These are phyloP conservation scores for Varanus komodoensis DNA, from an alignment of 2,113 vertebrate genomes.

Conservation along the genomic window DNA sequence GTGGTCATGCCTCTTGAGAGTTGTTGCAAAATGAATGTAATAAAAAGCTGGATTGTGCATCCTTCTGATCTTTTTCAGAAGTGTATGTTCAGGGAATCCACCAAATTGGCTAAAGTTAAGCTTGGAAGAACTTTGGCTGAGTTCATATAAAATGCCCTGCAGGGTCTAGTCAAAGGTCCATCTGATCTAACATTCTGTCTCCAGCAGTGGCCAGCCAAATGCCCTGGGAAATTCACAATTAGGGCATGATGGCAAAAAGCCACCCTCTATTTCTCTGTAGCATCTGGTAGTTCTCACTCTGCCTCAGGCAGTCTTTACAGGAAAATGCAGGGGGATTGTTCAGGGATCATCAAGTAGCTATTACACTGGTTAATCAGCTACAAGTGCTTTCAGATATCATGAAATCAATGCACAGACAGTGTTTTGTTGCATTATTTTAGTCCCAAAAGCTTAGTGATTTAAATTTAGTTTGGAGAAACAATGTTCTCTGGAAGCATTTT, in stretches of 20 bases:
- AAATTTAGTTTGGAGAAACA: background rate
- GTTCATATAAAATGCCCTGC: background rate
- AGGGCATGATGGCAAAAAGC: background rate
- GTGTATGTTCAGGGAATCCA: background rate
- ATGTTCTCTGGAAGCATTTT: background rate
- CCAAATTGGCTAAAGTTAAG: constrained; percentile 31
- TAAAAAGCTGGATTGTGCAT: background rate
- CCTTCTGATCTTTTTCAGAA: background rate
- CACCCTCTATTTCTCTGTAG: background rate
- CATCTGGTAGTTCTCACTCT: constrained; percentile 2
- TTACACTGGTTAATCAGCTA: background rate
- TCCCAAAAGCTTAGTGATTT: background rate
- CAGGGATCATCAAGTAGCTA: background rate
- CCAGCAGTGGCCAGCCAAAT: background rate
- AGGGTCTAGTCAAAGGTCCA: background rate
- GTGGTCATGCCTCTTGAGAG: background rate
- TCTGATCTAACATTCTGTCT: background rate
- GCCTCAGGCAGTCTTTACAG: background rate
- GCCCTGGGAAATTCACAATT: constrained; percentile 3
- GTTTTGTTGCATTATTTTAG: background rate
- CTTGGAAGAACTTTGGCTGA: constrained; percentile 5
- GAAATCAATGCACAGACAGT: background rate
- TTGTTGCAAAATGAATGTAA: constrained; percentile 11
- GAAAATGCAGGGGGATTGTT: background rate
- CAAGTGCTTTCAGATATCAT: background rate